Evolutionary conservation across 2,888 invertebrate species (phyloP), one percentile per base, ranked within the genome.

Genomic region (Drosophila pseudotakahashii): DNA sequence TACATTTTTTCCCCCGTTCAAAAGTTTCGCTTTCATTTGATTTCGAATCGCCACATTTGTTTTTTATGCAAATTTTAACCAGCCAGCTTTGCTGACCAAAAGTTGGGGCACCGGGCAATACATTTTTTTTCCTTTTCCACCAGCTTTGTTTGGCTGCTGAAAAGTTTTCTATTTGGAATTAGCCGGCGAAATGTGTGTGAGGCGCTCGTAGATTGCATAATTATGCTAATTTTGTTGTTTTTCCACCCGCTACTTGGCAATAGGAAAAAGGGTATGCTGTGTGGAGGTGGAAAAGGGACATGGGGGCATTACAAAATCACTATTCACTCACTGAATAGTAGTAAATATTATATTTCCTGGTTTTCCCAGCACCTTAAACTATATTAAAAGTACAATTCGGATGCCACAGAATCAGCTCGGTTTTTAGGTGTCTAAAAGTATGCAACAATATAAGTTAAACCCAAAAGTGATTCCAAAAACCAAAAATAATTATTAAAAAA

Each of bases 201-300:
- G 61, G 55, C 59, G 54, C 64, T 77, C 66, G 76, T 79, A 86
- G 84, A 88, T 89, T 89, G 88, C 89, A 89, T 88, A 88, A 88
- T 88, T 89, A 89, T 88, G 88, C 81, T 89, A 88, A 89, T 89
- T 80, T 71, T 76, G 72, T 78, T 88, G 78, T 88, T 86, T 77
- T 82, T 86, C 64, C 39, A 41, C 53, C 64, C 64, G 16, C 53
- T 26, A 51, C 36, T 44, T 51, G 45, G 19, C 5, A 14, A 39
- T 45, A 11, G 45, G 16, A 30, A 62, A 42, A 3, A 32, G 67
- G 64, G 52, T 66, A 30, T 34, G 34, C 9, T 45, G 64, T 10
- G 10, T 26, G 13, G 44, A 13, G 10, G 34, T 23, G 32, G 13
- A 10, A n/a, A 41, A 11, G 7, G 23, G 32, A 34, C 14, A 26